Percentiles rank a stretch among this genome's conserved stretches.
Conservation (phyloP, 23 tunicate genomes). For the Oikopleura vanhoeffeni region DNA sequence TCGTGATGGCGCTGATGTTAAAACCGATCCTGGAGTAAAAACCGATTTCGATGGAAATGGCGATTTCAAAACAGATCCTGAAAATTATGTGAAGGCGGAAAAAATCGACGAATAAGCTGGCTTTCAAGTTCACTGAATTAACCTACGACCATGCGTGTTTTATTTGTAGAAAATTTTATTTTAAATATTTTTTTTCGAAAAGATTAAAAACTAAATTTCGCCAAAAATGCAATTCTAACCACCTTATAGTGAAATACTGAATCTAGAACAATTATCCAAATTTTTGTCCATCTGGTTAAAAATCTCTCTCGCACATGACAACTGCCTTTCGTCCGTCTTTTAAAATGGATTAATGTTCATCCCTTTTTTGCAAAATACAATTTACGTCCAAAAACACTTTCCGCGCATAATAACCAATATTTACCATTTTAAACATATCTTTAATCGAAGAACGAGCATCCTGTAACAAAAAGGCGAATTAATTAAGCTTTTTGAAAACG, state of each 20-base stretch:
- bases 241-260: no score
- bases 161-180: background rate
- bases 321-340: background rate
- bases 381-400: no score
- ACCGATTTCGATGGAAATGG: conserved; percentile 14
- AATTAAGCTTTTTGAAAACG: no score
- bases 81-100: background rate
- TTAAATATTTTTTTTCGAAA: background rate
- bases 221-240: no score
- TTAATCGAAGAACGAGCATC: no score
- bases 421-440: no score
- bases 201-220: no score
- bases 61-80: background rate
- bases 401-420: no score
- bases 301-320: background rate
- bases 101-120: background rate
- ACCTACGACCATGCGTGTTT: no score
- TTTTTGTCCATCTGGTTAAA: background rate
- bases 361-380: background rate
- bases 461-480: no score
- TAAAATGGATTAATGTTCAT: background rate
- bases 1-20: background rate
- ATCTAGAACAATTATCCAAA: no score
- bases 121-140: no score
- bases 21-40: conserved; percentile 10